A percentile compares a stretch with the other conserved stretches of the same genome.
Conservation (phyloP, 2,113 vertebrate species). For the Pachyramphus minor region DNA sequence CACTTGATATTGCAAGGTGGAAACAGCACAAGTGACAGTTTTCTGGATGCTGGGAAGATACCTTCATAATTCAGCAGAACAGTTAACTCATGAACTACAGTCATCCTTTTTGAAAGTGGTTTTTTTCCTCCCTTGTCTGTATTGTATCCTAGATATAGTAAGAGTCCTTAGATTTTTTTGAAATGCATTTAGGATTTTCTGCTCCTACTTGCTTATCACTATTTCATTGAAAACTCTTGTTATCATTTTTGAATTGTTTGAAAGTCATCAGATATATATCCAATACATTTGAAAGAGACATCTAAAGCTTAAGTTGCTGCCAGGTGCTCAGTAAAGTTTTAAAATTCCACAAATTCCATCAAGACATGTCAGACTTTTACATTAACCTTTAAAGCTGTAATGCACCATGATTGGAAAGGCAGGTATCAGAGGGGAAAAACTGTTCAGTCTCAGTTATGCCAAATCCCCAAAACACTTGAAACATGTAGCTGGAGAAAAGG, state of each 20-base stretch:
- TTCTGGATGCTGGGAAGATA: neutral
- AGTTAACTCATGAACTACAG: neutral
- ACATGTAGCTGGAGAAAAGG: neutral
- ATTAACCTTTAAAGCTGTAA: neutral
- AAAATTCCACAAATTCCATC: neutral
- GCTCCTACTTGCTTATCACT: neutral
- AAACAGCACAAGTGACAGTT: neutral
- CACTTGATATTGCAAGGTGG: neutral
- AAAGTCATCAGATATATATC: constrained; percentile 7
- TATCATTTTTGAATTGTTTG: neutral
- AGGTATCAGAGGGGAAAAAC: neutral
- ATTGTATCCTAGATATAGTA: neutral
- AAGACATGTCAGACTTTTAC: neutral
- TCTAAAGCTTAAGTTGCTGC: neutral
- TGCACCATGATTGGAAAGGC: neutral
- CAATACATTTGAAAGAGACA: neutral
- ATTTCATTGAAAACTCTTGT: neutral
- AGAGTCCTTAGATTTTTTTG: neutral
- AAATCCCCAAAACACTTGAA: neutral
- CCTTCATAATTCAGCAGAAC: too few relatives aligned
- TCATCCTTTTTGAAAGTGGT: neutral
- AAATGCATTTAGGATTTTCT: neutral
- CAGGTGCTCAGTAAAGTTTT: neutral
- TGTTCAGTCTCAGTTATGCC: neutral
- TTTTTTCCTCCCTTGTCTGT: neutral